Evolutionary conservation across 1,140 invertebrate genomes (phyloP), one percentile per base, ranked within the genome.

Genomic region (Holcopasites calliopsidis): DNA sequence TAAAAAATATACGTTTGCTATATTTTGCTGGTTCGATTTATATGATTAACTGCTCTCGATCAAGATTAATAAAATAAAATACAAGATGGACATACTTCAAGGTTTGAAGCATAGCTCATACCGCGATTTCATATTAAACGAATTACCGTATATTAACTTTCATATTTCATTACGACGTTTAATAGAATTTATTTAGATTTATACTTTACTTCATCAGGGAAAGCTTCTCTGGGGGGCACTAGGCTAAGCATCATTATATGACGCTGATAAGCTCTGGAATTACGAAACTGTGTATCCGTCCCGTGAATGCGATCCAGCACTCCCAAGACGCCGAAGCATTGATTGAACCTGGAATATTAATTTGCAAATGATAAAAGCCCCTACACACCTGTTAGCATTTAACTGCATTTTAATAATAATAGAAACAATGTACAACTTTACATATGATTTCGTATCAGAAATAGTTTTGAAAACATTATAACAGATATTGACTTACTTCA

Each of bases 311-410:
- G 94, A 88, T 98, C 97, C 68, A 98, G 87, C 2, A 97, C 94
- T 2, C 97, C 97, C 26, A 98, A 89, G 0, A 97, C 95, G 1
- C 97, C 97, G 88, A 94, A 98, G 86, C 96, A 97, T 83, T 98
- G 95, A 82, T 95, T 97, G 86, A 97, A 97, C 88, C 96, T 97
- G 77, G 28, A 90, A 91, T 47, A n/a, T n/a, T n/a, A n/a, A 47
- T 47, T 11, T 47, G n/a, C n/a, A n/a, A 16, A 47, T 47, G 44
- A 8, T 44, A 3, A 2, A 44, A 44, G 10, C 2, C 42, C n/a
- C 11, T 47, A 47, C 6, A 13, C n/a, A 18, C 44, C 3, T 18
- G 44, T 47, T 18, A 47, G n/a, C 44, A 47, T 47, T 47, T 18
- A 16, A 40, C 13, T 40, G 38, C 6, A 13, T 40, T 40, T 7